Base-by-base conservation (phyloP, 2,797 vertebrate genomes). In the Paramormyrops hopkinsi region DNA sequence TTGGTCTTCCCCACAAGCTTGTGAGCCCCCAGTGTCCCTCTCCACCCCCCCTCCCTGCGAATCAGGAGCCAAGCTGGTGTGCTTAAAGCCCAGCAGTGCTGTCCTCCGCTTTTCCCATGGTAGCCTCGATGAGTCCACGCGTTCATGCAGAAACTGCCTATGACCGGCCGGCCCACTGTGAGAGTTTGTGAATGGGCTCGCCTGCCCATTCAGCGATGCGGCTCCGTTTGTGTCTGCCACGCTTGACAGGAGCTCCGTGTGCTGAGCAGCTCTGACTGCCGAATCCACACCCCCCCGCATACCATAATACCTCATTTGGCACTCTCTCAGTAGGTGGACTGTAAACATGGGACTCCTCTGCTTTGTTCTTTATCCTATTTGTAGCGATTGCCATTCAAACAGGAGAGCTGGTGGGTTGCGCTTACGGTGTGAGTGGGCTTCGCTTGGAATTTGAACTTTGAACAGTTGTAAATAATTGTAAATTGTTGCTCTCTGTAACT, bases 71-170 rank as follows among this genome's bases (percentile, higher is more conserved):
- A 41, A 0, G 73, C 33, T 19, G 37, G 37, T 41, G 73, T 44
- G 73, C 73, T 44, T 12, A n/a, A 12, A n/a, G 29, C 65, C 29
- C 65, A 73, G 12, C 65, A 73, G 37, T 17, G 37, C 33, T 3
- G 6, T n/a, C 17, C 33, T 79, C 73, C 2, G 6, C 37, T 44
- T 79, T 79, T 79, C 73, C 73, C 73, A 44, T 19, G 73, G 33
- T 79, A 44, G 33, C 19, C 17, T n/a, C 2, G 5, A 17, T 92
- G 92, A 92, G 93, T 92, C 92, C 92, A 92, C 93, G 94, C 95
- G 92, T 90, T 94, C 94, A 95, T 92, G 94, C 95, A 96, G 94
- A 96, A 95, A 95, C 93, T 95, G 94, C 95, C 94, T 95, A 90
- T 94, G 94, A 95, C 93, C 93, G 94, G 93, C 82, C 90, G 91